These are phyloP conservation scores for Myotis davidii DNA, from an alignment of 2,113 vertebrate genomes.

Conservation along the genomic window DNA sequence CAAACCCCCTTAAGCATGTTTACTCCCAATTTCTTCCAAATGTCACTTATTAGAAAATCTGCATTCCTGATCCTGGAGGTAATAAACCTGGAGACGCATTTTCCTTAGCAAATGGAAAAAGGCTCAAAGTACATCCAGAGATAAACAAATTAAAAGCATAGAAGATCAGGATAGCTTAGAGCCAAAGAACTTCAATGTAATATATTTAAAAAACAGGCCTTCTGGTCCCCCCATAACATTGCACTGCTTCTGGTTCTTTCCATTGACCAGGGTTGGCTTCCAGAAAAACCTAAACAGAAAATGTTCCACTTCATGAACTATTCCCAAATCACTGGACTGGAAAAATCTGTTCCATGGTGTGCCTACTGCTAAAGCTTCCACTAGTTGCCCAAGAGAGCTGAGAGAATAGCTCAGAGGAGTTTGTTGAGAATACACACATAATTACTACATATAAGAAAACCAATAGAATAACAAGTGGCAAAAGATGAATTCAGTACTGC, in stretches of 20 bases:
- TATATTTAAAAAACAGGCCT: background rate
- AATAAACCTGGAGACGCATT: constrained; percentile 43
- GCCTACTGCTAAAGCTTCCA: constrained; percentile 48
- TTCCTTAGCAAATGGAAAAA: constrained; percentile 56
- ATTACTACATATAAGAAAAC: constrained; percentile 49
- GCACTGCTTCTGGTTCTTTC: background rate
- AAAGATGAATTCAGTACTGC: background rate
- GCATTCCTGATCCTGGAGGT: constrained; percentile 33
- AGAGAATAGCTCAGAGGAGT: constrained; percentile 31
- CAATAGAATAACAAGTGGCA: background rate
- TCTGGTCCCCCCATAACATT: background rate
- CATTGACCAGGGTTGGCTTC: background rate
- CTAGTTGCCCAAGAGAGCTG: constrained; percentile 17
- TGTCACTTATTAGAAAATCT: constrained; percentile 49
- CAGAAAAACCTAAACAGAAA: constrained; percentile 54
- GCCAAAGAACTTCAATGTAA: background rate
- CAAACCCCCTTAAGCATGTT: background rate
- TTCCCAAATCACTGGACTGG: constrained; percentile 45
- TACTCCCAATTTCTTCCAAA: constrained; percentile 48
- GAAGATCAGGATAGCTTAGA: background rate
- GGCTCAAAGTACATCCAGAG: constrained; percentile 18
- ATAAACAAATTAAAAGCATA: constrained; percentile 49
- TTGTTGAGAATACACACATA: constrained; percentile 20
- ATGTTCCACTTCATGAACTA: background rate
- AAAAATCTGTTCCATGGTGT: constrained; percentile 41